Evolutionary conservation across 1,140 invertebrate genomes (phyloP).

Genomic region (Proctacanthus coquilletti): DNA sequence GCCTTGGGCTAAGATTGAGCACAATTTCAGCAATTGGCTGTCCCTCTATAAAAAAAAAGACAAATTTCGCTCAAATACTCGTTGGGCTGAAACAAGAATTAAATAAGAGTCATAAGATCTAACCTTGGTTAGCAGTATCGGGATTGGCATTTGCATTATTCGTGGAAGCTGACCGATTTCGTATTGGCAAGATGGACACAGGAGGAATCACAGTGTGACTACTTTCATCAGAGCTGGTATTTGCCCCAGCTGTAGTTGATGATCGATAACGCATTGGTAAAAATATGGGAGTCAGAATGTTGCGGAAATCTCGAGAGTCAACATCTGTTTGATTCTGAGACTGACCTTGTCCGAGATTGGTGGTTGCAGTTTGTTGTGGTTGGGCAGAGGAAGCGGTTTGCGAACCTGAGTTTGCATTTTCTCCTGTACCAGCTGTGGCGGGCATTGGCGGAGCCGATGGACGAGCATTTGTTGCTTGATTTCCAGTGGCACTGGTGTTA

Average conservation of each 20-base stretch:
- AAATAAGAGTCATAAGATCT: too few species aligned
- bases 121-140: too few species aligned
- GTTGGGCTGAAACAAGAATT: too few species aligned
- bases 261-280: neutral
- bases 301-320: neutral
- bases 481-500: neutral
- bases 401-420: conserved; percentile 7
- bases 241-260: neutral
- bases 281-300: neutral
- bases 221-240: too few species aligned
- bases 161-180: too few species aligned
- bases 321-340: neutral
- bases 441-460: conserved; percentile 15
- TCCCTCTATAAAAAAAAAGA: too few species aligned
- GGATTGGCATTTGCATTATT: too few species aligned
- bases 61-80: too few species aligned
- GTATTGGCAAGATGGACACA: too few species aligned
- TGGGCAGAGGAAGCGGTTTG: neutral
- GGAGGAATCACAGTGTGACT: too few species aligned
- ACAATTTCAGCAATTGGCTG: conserved; percentile 1
- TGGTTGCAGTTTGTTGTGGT: neutral
- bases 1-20: neutral
- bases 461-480: neutral
- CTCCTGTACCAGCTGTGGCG: conserved; percentile 14
- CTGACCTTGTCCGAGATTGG: conserved; percentile 8